Conservation (phyloP, 2,888 invertebrate genomes). For the Macrophya annulata region DNA sequence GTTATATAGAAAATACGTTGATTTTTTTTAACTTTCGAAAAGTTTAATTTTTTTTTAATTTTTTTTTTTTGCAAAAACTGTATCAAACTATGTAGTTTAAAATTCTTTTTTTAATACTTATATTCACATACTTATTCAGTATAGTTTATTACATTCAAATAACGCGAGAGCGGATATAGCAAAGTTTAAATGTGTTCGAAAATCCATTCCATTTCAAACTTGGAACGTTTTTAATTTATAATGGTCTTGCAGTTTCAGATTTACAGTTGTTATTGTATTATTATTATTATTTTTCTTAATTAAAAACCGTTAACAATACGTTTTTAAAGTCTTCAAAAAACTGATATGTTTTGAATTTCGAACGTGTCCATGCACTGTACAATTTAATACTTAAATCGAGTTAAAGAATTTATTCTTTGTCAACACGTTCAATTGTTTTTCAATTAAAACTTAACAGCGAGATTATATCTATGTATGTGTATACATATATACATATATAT, state of each 20-base stretch:
- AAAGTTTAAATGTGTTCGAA: background rate
- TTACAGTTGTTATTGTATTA: background rate
- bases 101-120: background rate
- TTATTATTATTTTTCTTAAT: too few relatives aligned
- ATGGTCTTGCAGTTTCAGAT: background rate
- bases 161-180: background rate
- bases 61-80: background rate
- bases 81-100: background rate
- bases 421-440: background rate
- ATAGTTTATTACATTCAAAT: background rate
- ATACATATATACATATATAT: background rate
- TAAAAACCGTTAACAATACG: background rate
- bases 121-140: background rate
- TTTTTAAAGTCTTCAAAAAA: background rate
- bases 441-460: background rate
- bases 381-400: background rate
- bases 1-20: background rate
- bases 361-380: background rate
- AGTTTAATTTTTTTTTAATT: background rate
- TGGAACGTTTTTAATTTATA: background rate
- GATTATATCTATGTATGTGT: background rate
- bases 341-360: background rate
- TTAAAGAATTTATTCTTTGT: background rate
- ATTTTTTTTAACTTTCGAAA: background rate
- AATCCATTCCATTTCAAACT: background rate